Evolutionary conservation across 2,888 invertebrate genomes (phyloP).

Genomic region (Sussaba pulchella): DNA sequence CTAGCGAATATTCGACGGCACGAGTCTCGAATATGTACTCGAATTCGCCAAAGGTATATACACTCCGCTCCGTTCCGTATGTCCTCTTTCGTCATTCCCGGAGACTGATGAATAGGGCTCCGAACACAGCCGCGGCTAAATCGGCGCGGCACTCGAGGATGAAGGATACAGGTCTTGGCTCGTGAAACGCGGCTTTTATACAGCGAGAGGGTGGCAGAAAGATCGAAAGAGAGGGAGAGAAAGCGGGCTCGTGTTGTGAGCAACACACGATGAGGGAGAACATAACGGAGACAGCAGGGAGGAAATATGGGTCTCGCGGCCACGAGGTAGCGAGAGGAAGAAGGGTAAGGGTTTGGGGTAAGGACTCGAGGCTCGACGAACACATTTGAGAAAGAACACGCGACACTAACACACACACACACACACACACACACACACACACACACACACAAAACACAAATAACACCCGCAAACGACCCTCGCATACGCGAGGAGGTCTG

Average conservation of each 20-base stretch:
- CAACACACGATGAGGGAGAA: constrained; percentile 26
- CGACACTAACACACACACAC: constrained; percentile 49
- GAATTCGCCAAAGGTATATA: constrained; percentile 13
- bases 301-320: constrained; percentile 81
- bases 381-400: constrained; percentile 53
- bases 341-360: constrained; percentile 61
- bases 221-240: neutral
- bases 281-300: constrained; percentile 74
- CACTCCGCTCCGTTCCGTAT: constrained; percentile 4
- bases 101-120: constrained; percentile 55
- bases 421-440: constrained; percentile 60
- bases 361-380: constrained; percentile 26
- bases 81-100: constrained; percentile 32
- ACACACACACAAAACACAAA: neutral
- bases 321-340: constrained; percentile 67
- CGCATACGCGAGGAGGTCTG: constrained; percentile 37
- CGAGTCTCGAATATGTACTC: constrained; percentile 14
- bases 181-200: constrained; percentile 32
- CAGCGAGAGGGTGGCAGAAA: neutral
- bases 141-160: constrained; percentile 24
- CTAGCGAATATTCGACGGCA: neutral
- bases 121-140: constrained; percentile 49
- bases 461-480: too few relatives aligned
- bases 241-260: constrained; percentile 5
- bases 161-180: constrained; percentile 32